Evolutionary conservation across 2,797 vertebrate species (phyloP), one percentile per base, ranked within the genome.

Genomic region (Girardinus metallicus): DNA sequence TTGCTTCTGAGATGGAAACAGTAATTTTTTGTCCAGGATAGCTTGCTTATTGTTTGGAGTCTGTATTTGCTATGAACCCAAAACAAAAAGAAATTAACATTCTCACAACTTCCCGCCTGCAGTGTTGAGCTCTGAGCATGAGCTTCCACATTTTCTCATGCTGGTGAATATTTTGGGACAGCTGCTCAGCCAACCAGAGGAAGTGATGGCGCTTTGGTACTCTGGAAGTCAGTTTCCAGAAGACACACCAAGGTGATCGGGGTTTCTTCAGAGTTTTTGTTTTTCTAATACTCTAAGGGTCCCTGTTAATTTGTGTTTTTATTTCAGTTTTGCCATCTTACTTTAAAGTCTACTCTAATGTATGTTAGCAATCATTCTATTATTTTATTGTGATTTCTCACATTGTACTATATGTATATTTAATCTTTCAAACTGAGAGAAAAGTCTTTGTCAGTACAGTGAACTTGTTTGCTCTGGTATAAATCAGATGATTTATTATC

Each of bases 101-200:
- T 55, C 3, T 55, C 9, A 55, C 53, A 55, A 55, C 57, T 16
- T n/a, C 12, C 1, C 23, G 34, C 47, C 11, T 83, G n/a, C 85
- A 99, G 98, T 77, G 53, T 93, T 96, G 73, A 87, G 91, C 73
- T 84, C 93, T 62, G 96, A 98, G 68, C 95, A 96, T 15, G 93
- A 95, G 80, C 93, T 99, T 41, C 93, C 98, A 13, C 97, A 98
- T 13, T 97, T 97, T 85, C 95, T 97, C 1, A 74, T 99, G 81
- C 92, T 99, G 82, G 87, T 97, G 34, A 96, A 85, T 49, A 78
- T 97, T 76, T 83, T 98, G 94, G 95, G 94, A 75, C 96, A 97
- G 80, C 93, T 99, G 43, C 87, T 90, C 57, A 92, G 92, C 66
- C 96, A 97, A 83, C 89, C 97, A 64, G 95, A 96, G 46, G 96